Conservation (phyloP, 2,888 invertebrate genomes). For the Ennomos erosarius region DNA sequence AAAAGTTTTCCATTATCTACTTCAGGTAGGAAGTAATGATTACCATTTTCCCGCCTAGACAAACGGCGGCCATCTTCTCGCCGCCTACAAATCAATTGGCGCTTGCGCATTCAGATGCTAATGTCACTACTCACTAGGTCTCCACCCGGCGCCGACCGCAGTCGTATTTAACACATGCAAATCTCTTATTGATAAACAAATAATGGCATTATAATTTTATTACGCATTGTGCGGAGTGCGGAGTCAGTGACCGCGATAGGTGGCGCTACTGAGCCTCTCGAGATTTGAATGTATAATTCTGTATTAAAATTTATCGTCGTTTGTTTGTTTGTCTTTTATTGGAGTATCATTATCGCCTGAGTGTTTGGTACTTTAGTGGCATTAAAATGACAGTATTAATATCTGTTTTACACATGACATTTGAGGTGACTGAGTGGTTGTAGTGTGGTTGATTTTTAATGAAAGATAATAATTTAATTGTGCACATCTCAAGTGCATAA, state of each 20-base stretch:
- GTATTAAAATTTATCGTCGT: constrained; percentile 60
- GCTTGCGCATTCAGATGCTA: constrained; percentile 71
- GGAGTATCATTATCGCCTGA: constrained; percentile 36
- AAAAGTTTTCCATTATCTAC: neutral
- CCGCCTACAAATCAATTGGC: constrained; percentile 32
- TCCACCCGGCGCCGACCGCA: constrained; percentile 40
- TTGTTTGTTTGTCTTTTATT: constrained; percentile 35
- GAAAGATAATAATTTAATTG: constrained; percentile 2
- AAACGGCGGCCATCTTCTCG: constrained; percentile 4
- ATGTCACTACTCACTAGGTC: constrained; percentile 62
- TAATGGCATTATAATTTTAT: constrained; percentile 79
- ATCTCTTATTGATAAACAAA: constrained; percentile 81
- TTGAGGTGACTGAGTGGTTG: constrained; percentile 9
- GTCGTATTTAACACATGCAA: constrained; percentile 78
- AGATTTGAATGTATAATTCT: constrained; percentile 71
- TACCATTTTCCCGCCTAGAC: constrained; percentile 2
- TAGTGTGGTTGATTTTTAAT: constrained; percentile 9
- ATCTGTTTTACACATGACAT: constrained; percentile 18
- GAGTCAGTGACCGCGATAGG: constrained; percentile 66
- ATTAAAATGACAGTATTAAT: constrained; percentile 15
- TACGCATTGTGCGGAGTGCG: constrained; percentile 62
- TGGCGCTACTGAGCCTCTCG: constrained; percentile 55
- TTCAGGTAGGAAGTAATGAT: too few species aligned
- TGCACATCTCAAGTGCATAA: too few species aligned
- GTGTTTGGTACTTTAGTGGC: constrained; percentile 25